A percentile compares a stretch with the other conserved stretches of the same genome.
Evolutionary conservation across 2,797 vertebrate species (phyloP).

Genomic region (Phrynocephalus forsythii): DNA sequence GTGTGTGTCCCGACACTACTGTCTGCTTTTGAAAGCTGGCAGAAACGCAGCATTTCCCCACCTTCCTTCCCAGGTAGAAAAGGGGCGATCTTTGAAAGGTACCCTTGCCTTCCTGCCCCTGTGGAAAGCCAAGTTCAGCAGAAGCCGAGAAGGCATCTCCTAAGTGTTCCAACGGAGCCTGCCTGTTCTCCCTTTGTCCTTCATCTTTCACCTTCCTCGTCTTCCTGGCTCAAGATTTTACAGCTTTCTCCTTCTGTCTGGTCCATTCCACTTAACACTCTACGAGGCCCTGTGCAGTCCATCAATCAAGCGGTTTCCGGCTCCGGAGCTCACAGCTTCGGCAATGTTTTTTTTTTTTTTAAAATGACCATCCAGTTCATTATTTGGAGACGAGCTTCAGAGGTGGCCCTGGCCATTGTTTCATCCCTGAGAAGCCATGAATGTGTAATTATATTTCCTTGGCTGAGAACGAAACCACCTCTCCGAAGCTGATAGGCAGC

Average conservation of each 20-base stretch:
- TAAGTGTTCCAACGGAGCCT: not conserved
- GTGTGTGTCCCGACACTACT: too few relatives aligned
- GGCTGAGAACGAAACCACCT: conserved; percentile 18
- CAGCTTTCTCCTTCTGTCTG: conserved; percentile 1
- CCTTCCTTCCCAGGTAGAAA: not conserved
- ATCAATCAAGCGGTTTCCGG: not conserved
- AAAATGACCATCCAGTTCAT: not conserved
- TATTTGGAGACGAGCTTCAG: conserved; percentile 42
- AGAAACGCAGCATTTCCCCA: not conserved
- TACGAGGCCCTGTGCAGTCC: conserved; percentile 21
- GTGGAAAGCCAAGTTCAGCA: not conserved
- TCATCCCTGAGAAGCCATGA: conserved; percentile 4
- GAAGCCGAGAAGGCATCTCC: not conserved
- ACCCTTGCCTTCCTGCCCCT: not conserved
- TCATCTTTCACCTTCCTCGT: not conserved
- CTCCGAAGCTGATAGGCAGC: conserved; percentile 26
- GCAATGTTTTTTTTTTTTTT: not conserved
- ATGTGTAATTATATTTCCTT: not conserved
- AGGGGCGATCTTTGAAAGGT: not conserved
- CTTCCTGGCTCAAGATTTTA: not conserved
- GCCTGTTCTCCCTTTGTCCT: conserved; percentile 23
- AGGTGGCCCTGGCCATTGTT: not conserved
- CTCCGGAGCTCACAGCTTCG: not conserved
- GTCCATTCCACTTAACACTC: conserved; percentile 56
- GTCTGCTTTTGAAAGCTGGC: not conserved